Base-by-base conservation (phyloP, 2,888 invertebrate species). In the Megamerina dolium region DNA sequence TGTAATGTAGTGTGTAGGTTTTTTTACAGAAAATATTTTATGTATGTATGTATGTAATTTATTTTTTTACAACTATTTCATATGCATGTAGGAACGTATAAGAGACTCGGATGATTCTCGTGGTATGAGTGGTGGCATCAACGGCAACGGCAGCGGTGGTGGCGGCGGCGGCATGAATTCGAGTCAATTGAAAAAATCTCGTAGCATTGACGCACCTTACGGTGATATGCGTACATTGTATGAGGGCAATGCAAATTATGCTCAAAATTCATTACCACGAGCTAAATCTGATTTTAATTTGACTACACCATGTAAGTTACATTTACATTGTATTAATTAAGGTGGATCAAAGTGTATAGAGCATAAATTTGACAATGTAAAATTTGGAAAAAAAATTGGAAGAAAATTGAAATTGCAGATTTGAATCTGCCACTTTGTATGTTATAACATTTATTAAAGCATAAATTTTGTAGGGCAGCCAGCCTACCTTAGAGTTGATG, bases 251-350 rank as follows among this genome's bases (percentile, higher is more conserved):
- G 42, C 47, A 16, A 45, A 47, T 23, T 56, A 49, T 41, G 41
- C 79, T 77, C 70, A 67, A 45, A 70, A 63, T 45, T 68, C 68
- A 26, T 52, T 71, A 57, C 83, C 85, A 32, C 79, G 90, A 57
- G 90, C 91, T 53, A 87, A 89, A 71, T 91, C 91, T 13, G 91
- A 91, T 68, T 87, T 85, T 61, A 90, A 91, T 73, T 73, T 91
- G 52, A 56, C 59, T 13, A 43, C 56, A 13, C 10, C 23, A 23
- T 23, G 23, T 23, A 23, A 23, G 23, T 23, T n/a, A n/a, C n/a
- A n/a, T n/a, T n/a, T n/a, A n/a, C n/a, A n/a, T n/a, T n/a, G n/a
- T n/a, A n/a, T n/a, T n/a, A n/a, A n/a, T n/a, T n/a, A n/a, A n/a
- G n/a, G n/a, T n/a, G n/a, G n/a, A n/a, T n/a, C n/a, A n/a, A n/a